These are phyloP conservation scores for Xiphydria camelus DNA, from an alignment of 2,888 invertebrate species.

Conservation along the genomic window DNA sequence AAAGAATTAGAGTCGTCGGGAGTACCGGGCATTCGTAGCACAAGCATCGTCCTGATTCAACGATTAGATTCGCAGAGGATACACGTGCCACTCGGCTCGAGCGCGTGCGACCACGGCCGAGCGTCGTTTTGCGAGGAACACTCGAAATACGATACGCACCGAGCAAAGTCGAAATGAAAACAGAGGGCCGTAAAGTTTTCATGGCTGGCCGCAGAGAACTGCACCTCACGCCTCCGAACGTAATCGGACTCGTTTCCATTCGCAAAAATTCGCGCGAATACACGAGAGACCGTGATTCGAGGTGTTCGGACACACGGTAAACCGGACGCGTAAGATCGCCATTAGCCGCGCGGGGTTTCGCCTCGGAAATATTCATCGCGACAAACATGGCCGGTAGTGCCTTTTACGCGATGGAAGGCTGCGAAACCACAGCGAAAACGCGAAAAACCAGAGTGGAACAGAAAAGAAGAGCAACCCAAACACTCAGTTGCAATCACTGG, in stretches of 20 bases:
- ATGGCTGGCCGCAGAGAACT: neutral
- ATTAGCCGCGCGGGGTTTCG: constrained; percentile 19
- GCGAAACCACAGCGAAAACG: constrained; percentile 3
- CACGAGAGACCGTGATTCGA: constrained; percentile 11
- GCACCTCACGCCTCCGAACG: too few species aligned
- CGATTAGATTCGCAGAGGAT: too few species aligned
- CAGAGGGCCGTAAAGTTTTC: neutral
- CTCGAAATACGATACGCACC: too few species aligned
- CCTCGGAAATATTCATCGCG: constrained; percentile 28
- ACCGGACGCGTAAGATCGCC: constrained; percentile 16
- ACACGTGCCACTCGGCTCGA: too few species aligned
- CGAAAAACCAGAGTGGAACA: constrained; percentile 3
- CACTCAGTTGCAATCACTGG: constrained; percentile 45
- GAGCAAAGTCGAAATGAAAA: neutral
- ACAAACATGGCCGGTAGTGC: constrained; percentile 49
- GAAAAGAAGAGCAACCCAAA: constrained; percentile 18
- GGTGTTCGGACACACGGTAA: constrained; percentile 23
- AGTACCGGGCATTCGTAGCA: too few species aligned
- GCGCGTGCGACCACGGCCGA: too few species aligned
- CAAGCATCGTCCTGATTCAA: too few species aligned
- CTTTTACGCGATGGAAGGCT: constrained; percentile 8
- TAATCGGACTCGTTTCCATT: too few species aligned
- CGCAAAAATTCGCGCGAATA: neutral
- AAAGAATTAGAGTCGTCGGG: too few species aligned
- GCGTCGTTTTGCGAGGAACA: too few species aligned